Evolutionary conservation across 1,140 invertebrate genomes (phyloP), one percentile per base, ranked within the genome.

Genomic region (Philaenus spumarius): DNA sequence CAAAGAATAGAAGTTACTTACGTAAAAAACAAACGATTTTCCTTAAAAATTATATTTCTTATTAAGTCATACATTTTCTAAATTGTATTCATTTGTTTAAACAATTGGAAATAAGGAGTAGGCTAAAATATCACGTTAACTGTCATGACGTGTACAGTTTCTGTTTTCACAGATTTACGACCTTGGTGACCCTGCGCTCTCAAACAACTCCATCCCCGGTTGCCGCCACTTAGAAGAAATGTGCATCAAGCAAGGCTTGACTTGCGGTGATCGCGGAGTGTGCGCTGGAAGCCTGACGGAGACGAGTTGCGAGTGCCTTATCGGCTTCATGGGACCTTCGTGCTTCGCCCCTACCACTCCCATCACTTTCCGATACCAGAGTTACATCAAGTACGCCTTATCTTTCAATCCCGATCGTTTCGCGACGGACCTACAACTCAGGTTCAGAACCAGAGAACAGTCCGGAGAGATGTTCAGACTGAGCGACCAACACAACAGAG

Each of bases 321-420:
- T 94, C 0, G 95, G 94, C 1, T 97, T 86, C 84, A 90, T 89
- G 1, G 94, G 95, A 4, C 83, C 85, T 0, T 82, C 84, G 0
- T 98, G 96, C 71, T 83, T 87, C 66, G 83, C 84, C 39, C 82
- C 84, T 52, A 95, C 92, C 0, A 86, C 87, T 51, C 86, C 90
- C 15, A 87, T 87, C 22, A 96, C 89, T 55, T 95, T 98, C 70
- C 87, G 91, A 68, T 82, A 85, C 0, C 89, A 93, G 69, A 95
- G 91, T 64, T 98, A 96, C 72, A 90, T 98, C 7, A 94, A 95
- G 69, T 98, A 97, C 73, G 91, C 92, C 1, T 74, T 98, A 2
- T 95, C 90, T 43, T 97, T 97, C 70, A 91, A 95, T 68, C 93
- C 93, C 1, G 90, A 95, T 68, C 80, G 88, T 53, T 96, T 93